A percentile compares a stretch with the other conserved stretches of the same genome.
phyloP scores from a whole-genome alignment of 1,140 invertebrate genomes.

The Drosophila santomea region DNA sequence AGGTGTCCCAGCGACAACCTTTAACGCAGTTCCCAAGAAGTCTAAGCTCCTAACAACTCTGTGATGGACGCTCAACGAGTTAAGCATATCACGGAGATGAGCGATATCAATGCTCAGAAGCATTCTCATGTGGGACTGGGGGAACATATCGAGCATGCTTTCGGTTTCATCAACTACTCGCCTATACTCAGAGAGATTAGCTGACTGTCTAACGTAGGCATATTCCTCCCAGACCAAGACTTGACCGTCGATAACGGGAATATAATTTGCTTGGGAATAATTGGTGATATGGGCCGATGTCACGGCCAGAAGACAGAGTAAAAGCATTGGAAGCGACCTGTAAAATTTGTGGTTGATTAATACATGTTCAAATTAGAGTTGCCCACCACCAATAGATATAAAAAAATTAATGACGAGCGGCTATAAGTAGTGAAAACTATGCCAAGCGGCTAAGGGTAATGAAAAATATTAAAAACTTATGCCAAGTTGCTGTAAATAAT shows the following conservation, averaged over 20 bases:
- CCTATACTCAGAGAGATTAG: too few species aligned
- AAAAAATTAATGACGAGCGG: too few species aligned
- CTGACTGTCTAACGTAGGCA: not conserved
- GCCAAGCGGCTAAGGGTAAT: too few species aligned
- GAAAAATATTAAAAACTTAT: too few species aligned
- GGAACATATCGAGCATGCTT: not conserved
- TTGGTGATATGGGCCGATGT: not conserved
- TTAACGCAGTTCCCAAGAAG: not conserved
- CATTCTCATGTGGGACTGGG: not conserved
- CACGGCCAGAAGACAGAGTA: not conserved
- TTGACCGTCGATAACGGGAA: too few species aligned
- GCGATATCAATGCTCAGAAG: not conserved
- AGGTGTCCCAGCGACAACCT: not conserved
- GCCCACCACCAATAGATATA: not conserved
- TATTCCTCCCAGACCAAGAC: too few species aligned
- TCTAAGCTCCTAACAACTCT: not conserved
- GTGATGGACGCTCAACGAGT: not conserved
- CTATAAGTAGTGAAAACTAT: too few species aligned
- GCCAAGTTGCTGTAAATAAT: too few species aligned
- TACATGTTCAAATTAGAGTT: not conserved
- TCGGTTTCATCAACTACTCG: not conserved
- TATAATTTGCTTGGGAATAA: not conserved
- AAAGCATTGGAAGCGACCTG: not conserved
- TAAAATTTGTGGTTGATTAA: not conserved
- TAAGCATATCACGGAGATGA: not conserved